Conservation (phyloP, 2,113 vertebrate species). For the Butorides virescens region DNA sequence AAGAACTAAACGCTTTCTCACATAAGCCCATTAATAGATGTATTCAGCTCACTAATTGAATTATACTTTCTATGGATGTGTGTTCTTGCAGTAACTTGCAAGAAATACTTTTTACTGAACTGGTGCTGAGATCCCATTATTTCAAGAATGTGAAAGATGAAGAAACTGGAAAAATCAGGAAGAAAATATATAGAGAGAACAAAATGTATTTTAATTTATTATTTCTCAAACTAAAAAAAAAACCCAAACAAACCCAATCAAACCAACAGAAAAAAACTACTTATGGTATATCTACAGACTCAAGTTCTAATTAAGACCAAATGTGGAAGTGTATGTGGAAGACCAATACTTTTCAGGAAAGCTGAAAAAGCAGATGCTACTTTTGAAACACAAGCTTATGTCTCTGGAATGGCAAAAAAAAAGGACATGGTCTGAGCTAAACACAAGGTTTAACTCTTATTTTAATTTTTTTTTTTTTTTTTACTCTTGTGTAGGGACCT, state of each 20-base stretch:
- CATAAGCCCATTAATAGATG: neutral
- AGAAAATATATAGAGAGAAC: neutral
- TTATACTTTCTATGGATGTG: neutral
- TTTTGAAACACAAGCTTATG: neutral
- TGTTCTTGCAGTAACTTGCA: neutral
- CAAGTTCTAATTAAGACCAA: neutral
- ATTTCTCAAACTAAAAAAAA: neutral
- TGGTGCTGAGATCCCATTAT: accelerated
- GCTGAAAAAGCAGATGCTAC: neutral
- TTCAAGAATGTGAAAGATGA: neutral
- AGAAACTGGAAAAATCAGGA: neutral
- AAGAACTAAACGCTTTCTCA: neutral
- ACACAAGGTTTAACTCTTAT: neutral
- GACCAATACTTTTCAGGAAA: neutral
- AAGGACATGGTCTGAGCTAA: neutral
- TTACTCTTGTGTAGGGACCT: neutral
- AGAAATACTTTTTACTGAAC: neutral
- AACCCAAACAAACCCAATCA: neutral
- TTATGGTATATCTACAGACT: neutral
- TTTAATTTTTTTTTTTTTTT: neutral
- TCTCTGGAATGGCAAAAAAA: neutral
- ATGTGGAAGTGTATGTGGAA: neutral
- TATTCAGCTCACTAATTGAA: neutral
- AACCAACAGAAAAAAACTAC: neutral
- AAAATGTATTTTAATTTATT: neutral